Percentiles rank a stretch among this genome's conserved stretches.
Conservation (phyloP, 2,888 invertebrate species). For the Cremastinae sp. region DNA sequence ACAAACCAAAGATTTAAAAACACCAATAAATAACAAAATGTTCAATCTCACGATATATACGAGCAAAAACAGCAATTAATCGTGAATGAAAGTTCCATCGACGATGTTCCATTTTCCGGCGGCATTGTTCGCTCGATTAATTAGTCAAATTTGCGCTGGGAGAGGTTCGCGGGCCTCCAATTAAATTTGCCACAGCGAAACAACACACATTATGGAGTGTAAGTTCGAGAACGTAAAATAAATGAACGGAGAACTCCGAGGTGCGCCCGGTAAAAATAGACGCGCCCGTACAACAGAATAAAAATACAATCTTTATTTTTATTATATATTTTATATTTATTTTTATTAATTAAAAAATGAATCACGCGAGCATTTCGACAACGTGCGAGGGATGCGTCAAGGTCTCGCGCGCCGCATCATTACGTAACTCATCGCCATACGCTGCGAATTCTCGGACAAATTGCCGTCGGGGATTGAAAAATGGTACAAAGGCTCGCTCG, state of each 20-base stretch:
- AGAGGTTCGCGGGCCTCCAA: constrained; percentile 10
- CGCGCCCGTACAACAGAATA: not conserved
- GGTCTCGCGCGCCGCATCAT: constrained; percentile 35
- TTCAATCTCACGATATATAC: too few species aligned
- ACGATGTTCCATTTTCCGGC: not conserved
- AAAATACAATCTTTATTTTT: constrained; percentile 5
- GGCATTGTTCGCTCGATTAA: constrained; percentile 26
- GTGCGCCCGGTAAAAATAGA: constrained; percentile 20
- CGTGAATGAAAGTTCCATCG: not conserved
- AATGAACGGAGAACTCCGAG: constrained; percentile 18
- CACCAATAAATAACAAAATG: too few species aligned
- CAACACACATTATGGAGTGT: not conserved
- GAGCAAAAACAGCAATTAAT: not conserved
- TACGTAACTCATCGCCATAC: constrained; percentile 40
- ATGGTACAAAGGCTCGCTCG: constrained; percentile 10
- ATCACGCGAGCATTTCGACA: constrained; percentile 37
- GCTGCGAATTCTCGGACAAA: constrained; percentile 1
- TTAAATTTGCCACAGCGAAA: constrained; percentile 27
- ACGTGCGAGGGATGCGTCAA: constrained; percentile 47
- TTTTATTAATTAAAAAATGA: too few species aligned
- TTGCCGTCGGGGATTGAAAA: not conserved
- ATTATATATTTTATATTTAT: too few species aligned
- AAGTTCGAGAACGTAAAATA: constrained; percentile 1
- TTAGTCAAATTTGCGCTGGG: constrained; percentile 26
- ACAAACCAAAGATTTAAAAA: too few species aligned